Evolutionary conservation across 2,113 vertebrate species (phyloP), one percentile per base, ranked within the genome.

Genomic region (Globicephala melas): DNA sequence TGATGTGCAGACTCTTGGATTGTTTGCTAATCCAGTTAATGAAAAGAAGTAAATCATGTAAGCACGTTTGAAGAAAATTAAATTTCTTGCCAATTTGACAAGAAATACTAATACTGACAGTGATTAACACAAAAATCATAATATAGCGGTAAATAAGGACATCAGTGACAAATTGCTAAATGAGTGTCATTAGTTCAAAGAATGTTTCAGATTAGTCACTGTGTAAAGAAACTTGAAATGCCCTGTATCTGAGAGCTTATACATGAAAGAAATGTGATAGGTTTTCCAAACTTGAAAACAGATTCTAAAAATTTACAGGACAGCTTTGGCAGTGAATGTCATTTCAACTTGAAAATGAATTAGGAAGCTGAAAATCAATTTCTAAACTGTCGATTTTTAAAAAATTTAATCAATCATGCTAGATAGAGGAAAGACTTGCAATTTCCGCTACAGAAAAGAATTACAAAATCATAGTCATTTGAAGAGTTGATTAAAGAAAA

Each of bases 31-130:
- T 85, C 12, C 47, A 76, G 65, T 50, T 87, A 81, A 87, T 76
- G 21, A 71, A 89, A 80, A 84, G 38, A 89, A 93, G 41, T 67
- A 11, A 83, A 71, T 91, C 74, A 44, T 60, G 70, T 33, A 89
- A 76, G 76, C 41, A 92, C 33, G 41, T 85, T 76, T 77, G 91
- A 83, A 95, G 80, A 95, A 91, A 89, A 94, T 62, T 28, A 63
- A 36, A 55, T 86, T 83, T 88, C 83, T 68, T 55, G 70, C 11
- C 71, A 89, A 47, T 80, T 92, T 85, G 60, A 81, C 44, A 92
- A 94, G 55, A 86, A 96, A 96, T 90, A 82, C 31, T 82, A 76
- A 94, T 55, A 74, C 15, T 36, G 44, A 89, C 50, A 92, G 86
- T 58, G 55, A 73, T 55, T 89, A 90, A 71, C 36, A 94, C 47